These are phyloP conservation scores for Brachionus asplanchnoidis DNA, from an alignment of 1,140 invertebrate genomes.

Conservation along the genomic window DNA sequence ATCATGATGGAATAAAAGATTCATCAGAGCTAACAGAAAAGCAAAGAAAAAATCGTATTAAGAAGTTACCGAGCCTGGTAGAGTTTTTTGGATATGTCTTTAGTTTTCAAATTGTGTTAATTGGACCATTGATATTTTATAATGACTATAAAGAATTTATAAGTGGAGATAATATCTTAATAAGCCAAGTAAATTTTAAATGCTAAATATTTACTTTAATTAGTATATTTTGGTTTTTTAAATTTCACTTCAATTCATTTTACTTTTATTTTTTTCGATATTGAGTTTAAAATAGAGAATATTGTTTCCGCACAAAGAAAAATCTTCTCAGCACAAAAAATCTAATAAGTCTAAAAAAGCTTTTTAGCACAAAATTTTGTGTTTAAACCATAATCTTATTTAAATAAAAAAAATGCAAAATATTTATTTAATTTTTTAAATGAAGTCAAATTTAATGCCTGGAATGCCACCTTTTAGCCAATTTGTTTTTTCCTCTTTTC, in stretches of 20 bases:
- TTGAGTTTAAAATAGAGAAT: too few relatives aligned
- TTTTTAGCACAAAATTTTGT: too few relatives aligned
- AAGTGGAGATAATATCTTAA: slow-evolving; percentile 1
- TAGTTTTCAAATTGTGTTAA: slow-evolving; percentile 31
- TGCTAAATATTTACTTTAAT: neutral
- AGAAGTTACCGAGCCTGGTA: neutral
- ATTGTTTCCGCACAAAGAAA: too few relatives aligned
- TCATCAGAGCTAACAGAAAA: neutral
- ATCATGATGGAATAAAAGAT: slow-evolving; percentile 71
- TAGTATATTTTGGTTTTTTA: too few relatives aligned
- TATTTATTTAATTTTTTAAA: too few relatives aligned
- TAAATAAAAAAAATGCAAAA: too few relatives aligned
- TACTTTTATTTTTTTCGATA: neutral
- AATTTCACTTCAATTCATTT: neutral
- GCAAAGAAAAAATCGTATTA: neutral
- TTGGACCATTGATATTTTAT: slow-evolving; percentile 42
- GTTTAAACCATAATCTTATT: too few relatives aligned
- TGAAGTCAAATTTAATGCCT: too few relatives aligned
- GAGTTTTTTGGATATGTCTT: slow-evolving; percentile 5
- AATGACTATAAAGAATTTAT: slow-evolving; percentile 42
- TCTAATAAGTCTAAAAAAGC: too few relatives aligned
- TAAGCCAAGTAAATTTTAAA: neutral
- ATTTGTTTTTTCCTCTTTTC: too few relatives aligned
- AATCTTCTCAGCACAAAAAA: too few relatives aligned
- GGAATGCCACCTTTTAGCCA: too few relatives aligned